Base-by-base conservation (phyloP, 2,113 vertebrate genomes). In the Sylvietta virens region DNA sequence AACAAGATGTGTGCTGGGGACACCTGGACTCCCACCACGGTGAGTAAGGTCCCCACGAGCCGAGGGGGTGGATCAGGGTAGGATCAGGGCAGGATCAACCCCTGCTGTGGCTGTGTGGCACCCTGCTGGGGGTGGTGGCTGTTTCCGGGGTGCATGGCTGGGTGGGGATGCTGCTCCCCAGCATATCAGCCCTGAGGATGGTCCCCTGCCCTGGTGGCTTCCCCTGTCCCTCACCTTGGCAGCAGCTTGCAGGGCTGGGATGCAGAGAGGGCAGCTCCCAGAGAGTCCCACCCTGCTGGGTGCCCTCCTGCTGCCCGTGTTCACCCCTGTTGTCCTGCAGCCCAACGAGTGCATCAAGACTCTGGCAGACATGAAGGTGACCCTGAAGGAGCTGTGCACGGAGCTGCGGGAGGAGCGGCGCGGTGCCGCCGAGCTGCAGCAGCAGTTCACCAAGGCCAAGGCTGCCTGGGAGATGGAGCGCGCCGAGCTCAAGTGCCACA, bases 391-490 rank as follows among this genome's bases (percentile, higher is more conserved):
- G 79, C 98, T 99, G 88, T 99, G 98, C 88, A 98, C 97, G 16
- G 99, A 99, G 97, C 96, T 99, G 89, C 98, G 97, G 15, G 99
- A 99, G 82, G 99, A 99, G 87, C 98, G 98, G 65, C 98, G 98
- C 12, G 98, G 99, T 28, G 98, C 99, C 53, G 98, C 98, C 7
- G 99, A 99, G 94, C 98, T 99, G 79, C 99, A 99, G 80, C 99
- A 99, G 95, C 99, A 99, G 96, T 99, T 99, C 35, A 99, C 99
- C 86, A 99, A 99, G 85, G 99, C 99, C 97, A 99, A 99, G 96
- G 99, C 99, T 66, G 98, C 99, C 80, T 99, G 99, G 99, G 99
- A 99, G 96, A 98, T 99, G 39, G 99, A 99, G 96, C 98, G 98
- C 2, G 98, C 98, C 0, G 99, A 99, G 95, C 98, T 99, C 74